Evolutionary conservation across 2,888 invertebrate genomes (phyloP).

Genomic region (Drosophila anomelani): DNA sequence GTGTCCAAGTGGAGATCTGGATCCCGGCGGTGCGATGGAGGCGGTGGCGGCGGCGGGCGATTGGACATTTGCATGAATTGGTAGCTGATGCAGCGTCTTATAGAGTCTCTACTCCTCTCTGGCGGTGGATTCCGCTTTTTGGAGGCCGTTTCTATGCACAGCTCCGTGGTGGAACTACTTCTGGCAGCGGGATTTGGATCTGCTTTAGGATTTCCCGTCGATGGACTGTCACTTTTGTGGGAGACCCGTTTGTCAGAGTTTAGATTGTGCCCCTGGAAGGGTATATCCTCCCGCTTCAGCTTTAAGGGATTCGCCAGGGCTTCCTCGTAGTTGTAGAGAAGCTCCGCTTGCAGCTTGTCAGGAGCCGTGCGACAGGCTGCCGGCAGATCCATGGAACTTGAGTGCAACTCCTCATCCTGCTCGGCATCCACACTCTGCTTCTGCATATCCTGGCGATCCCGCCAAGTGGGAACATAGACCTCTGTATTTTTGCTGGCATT

Average conservation of each 20-base stretch:
- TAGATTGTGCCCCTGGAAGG: slow-evolving; percentile 79
- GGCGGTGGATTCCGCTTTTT: slow-evolving; percentile 64
- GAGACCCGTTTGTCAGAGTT: slow-evolving; percentile 86
- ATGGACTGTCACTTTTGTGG: slow-evolving; percentile 54
- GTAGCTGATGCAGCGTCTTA: slow-evolving; percentile 85
- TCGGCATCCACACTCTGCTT: slow-evolving; percentile 76
- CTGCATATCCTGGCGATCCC: slow-evolving; percentile 78
- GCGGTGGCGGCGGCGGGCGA: slow-evolving; percentile 44
- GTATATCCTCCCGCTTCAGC: slow-evolving; percentile 76
- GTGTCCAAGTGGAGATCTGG: slow-evolving; percentile 51
- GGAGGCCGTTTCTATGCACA: slow-evolving; percentile 69
- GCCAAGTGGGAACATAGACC: slow-evolving; percentile 86
- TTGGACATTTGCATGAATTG: slow-evolving; percentile 84
- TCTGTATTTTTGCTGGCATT: slow-evolving; percentile 86
- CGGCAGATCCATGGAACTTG: slow-evolving; percentile 86
- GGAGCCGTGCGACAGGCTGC: slow-evolving; percentile 85
- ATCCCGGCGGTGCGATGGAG: slow-evolving; percentile 37
- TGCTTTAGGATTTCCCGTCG: slow-evolving; percentile 39
- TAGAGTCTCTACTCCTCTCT: slow-evolving; percentile 71
- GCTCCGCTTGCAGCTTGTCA: slow-evolving; percentile 86
- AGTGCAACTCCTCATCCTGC: slow-evolving; percentile 84
- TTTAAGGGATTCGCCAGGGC: slow-evolving; percentile 46
- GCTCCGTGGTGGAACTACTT: slow-evolving; percentile 66
- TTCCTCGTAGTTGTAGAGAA: slow-evolving; percentile 85
- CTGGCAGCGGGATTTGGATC: slow-evolving; percentile 32